Percentiles rank a stretch among this genome's conserved stretches.
Evolutionary conservation across 1,140 invertebrate genomes (phyloP).

Genomic region (Bombus difficillimus): DNA sequence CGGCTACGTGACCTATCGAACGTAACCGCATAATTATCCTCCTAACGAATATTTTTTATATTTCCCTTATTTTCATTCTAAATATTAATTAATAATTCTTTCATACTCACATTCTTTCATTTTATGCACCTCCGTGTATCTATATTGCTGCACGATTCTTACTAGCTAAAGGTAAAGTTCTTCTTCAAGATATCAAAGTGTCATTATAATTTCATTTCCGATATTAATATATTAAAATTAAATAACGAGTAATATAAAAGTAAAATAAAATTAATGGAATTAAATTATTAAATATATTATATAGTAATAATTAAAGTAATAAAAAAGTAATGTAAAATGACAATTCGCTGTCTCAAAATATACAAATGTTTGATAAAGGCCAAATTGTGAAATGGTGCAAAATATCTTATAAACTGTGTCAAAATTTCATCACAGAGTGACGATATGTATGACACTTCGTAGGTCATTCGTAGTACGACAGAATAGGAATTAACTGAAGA

Average conservation of each 20-base stretch:
- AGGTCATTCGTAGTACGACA: neutral
- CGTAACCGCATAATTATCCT: neutral
- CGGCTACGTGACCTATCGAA: slow-evolving; percentile 9
- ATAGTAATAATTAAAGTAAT: too few species aligned
- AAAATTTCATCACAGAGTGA: neutral
- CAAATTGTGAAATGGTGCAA: neutral
- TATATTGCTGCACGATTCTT: too few species aligned
- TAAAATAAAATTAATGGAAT: neutral
- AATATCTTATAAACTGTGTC: neutral
- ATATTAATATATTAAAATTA: neutral
- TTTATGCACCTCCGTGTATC: too few species aligned
- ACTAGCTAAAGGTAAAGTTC: neutral
- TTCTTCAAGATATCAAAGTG: neutral
- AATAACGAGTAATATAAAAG: neutral
- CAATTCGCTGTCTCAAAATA: neutral
- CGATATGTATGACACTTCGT: neutral
- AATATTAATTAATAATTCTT: neutral
- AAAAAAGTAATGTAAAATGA: neutral
- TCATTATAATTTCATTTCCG: neutral
- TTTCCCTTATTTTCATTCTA: neutral
- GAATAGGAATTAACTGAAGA: neutral
- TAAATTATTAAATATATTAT: too few species aligned
- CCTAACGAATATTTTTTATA: too few species aligned
- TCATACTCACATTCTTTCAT: too few species aligned
- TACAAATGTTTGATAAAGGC: neutral